phyloP scores from a whole-genome alignment of 2,797 vertebrate species.

The Threskiornis aethiopicus region DNA sequence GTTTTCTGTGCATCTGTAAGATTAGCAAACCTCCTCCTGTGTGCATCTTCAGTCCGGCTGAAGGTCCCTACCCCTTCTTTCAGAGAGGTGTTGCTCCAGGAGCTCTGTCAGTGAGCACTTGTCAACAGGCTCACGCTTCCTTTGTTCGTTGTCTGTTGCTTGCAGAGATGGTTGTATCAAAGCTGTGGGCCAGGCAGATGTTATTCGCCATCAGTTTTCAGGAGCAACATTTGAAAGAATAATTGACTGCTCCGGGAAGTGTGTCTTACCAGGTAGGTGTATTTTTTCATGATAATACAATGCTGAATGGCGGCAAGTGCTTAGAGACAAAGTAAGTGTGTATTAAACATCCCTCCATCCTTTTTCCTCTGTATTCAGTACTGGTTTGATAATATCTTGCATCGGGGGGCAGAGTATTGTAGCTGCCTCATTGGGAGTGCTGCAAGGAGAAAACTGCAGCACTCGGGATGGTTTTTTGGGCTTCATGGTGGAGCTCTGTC shows the following conservation, averaged over 20 bases:
- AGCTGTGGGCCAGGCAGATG: slow-evolving; percentile 84
- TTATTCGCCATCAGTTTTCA: slow-evolving; percentile 79
- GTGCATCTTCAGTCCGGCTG: background rate
- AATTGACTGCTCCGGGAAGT: slow-evolving; percentile 92
- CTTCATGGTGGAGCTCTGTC: background rate
- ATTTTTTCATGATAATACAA: background rate
- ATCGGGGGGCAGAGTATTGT: background rate
- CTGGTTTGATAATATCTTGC: background rate
- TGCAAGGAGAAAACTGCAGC: background rate
- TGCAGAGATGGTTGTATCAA: slow-evolving; percentile 88
- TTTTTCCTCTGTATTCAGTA: background rate
- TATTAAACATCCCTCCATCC: background rate
- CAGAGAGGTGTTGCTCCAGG: background rate
- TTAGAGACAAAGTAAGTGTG: background rate
- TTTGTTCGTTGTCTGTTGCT: background rate
- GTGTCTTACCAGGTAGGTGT: slow-evolving; percentile 86
- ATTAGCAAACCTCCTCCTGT: background rate
- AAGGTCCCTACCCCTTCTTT: background rate
- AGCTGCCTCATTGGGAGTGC: background rate
- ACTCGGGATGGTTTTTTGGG: background rate
- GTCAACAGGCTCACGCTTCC: background rate
- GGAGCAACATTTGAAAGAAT: slow-evolving; percentile 82
- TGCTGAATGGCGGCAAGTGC: background rate
- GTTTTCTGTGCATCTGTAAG: background rate
- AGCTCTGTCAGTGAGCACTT: background rate